A percentile compares a stretch with the other conserved stretches of the same genome.
phyloP scores from a whole-genome alignment of 2,888 invertebrate genomes.

The Drosophila lacicola region DNA sequence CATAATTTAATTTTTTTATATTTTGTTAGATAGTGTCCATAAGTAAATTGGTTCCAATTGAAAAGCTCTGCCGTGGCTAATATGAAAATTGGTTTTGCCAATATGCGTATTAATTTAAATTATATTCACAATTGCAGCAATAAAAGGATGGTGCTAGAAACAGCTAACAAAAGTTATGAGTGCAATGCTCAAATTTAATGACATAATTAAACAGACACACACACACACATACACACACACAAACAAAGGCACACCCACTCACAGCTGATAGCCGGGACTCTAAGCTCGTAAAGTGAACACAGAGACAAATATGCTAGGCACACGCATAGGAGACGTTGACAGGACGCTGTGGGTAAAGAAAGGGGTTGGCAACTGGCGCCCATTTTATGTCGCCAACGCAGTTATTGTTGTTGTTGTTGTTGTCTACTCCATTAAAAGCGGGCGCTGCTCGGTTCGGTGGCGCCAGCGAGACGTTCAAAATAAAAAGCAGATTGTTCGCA shows the following conservation, averaged over 20 bases:
- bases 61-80: not conserved
- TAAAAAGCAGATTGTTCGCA: slow-evolving; percentile 79
- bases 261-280: not conserved
- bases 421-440: slow-evolving; percentile 70
- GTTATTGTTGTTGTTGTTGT: slow-evolving; percentile 29
- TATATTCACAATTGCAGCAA: slow-evolving; percentile 20
- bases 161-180: slow-evolving; percentile 29
- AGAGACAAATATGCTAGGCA: slow-evolving; percentile 5
- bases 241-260: slow-evolving; percentile 14
- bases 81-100: not conserved
- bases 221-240: slow-evolving; percentile 20
- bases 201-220: slow-evolving; percentile 48
- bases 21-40: not conserved
- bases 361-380: slow-evolving; percentile 54
- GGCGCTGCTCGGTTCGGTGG: slow-evolving; percentile 41
- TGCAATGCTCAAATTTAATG: slow-evolving; percentile 44
- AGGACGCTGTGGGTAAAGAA: not conserved
- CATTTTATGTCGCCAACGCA: slow-evolving; percentile 63
- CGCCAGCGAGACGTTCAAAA: slow-evolving; percentile 74
- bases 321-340: slow-evolving; percentile 12
- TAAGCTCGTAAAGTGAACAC: slow-evolving; percentile 16
- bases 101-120: slow-evolving; percentile 24
- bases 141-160: slow-evolving; percentile 22
- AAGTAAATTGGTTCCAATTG: not conserved
- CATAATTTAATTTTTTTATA: not conserved